These are phyloP conservation scores for Muschampia plurimacula DNA, from an alignment of 2,888 invertebrate species.

Conservation along the genomic window DNA sequence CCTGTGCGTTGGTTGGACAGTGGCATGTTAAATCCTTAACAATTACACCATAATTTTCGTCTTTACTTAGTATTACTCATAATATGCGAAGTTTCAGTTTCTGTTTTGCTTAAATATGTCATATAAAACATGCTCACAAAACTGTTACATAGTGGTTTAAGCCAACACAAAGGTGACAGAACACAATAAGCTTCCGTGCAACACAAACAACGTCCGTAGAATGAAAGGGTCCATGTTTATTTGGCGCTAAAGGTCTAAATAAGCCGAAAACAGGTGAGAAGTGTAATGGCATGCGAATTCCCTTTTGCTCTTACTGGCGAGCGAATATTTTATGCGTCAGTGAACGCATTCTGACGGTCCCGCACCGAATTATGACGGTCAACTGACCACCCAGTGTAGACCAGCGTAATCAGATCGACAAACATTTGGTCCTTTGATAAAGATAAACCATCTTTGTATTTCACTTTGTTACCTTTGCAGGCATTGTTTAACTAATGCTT, in stretches of 20 bases:
- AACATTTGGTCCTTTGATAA: conserved; percentile 74
- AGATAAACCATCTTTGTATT: conserved; percentile 68
- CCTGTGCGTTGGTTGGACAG: no score
- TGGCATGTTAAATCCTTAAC: no score
- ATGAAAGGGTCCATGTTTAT: conserved; percentile 20
- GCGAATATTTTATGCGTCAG: conserved; percentile 83
- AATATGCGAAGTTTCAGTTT: neutral
- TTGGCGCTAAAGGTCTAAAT: conserved; percentile 36
- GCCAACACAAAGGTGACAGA: neutral
- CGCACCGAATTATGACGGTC: conserved; percentile 82
- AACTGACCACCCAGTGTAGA: conserved; percentile 72
- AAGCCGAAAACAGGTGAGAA: conserved; percentile 69
- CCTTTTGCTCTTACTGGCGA: conserved; percentile 67
- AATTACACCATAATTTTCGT: no score
- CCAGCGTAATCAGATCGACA: conserved; percentile 79
- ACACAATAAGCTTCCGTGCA: conserved; percentile 5
- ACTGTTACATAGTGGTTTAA: no score
- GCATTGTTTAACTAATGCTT: neutral
- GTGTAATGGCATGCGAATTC: conserved; percentile 76
- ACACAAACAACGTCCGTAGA: neutral
- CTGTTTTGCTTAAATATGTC: neutral
- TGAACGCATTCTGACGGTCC: conserved; percentile 69
- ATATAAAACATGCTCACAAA: neutral
- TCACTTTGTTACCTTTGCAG: conserved; percentile 47
- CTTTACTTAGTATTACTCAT: no score